Evolutionary conservation across 2,113 vertebrate species (phyloP).

Genomic region (Gobio gobio): DNA sequence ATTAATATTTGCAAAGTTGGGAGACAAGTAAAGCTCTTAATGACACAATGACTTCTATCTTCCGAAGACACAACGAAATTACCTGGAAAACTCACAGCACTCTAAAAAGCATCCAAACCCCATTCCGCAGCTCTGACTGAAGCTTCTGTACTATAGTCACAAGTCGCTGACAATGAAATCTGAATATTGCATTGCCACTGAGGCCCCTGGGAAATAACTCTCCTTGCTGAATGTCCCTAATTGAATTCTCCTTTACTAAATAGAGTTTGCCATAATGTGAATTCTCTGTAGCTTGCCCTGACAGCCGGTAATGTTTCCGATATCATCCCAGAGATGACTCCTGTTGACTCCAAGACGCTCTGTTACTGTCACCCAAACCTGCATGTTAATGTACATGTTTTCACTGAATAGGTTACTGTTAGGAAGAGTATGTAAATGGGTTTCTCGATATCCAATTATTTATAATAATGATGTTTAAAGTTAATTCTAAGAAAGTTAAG

Average conservation of each 20-base stretch:
- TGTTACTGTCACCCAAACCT: conserved; percentile 87
- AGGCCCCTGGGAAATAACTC: conserved; percentile 80
- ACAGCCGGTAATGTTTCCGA: conserved; percentile 81
- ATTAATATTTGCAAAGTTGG: not conserved
- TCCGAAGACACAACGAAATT: not conserved
- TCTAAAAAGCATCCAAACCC: not conserved
- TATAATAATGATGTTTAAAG: not conserved
- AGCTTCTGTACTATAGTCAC: conserved; percentile 3
- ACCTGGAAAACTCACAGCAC: not conserved
- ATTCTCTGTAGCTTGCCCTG: conserved; percentile 85
- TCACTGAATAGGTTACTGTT: conserved; percentile 75
- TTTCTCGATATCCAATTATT: not conserved
- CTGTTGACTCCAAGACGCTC: conserved; percentile 78
- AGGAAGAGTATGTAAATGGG: not conserved
- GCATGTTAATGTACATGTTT: conserved; percentile 79
- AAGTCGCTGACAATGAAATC: conserved; percentile 80
- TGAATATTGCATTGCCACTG: conserved; percentile 79
- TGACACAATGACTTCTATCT: not conserved
- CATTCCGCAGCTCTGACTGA: not conserved
- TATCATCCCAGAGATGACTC: conserved; percentile 81
- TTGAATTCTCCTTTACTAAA: conserved; percentile 93
- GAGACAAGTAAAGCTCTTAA: not conserved
- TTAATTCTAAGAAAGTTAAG: not conserved
- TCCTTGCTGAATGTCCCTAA: conserved; percentile 84
- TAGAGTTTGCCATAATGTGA: conserved; percentile 88